These are phyloP conservation scores for Lepidocolaptes lacrymiger DNA, from an alignment of 2,797 vertebrate genomes.

Conservation along the genomic window DNA sequence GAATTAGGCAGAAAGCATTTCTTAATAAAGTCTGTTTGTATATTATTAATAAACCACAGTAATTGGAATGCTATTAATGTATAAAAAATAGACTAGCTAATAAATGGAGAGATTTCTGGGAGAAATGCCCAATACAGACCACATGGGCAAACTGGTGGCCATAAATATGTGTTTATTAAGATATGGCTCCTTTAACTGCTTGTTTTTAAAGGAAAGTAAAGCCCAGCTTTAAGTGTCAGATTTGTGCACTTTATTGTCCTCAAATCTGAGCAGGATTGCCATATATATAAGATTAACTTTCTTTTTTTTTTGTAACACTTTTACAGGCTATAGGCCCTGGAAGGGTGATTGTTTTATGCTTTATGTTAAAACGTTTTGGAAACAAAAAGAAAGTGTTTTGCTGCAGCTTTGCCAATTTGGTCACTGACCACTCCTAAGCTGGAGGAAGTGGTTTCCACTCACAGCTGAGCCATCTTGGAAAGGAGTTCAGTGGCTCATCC, in stretches of 20 bases:
- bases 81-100: neutral
- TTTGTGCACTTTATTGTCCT: neutral
- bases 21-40: neutral
- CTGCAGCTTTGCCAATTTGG: neutral
- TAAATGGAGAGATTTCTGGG: neutral
- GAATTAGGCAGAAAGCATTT: neutral
- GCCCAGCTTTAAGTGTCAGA: neutral
- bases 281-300: neutral
- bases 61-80: neutral
- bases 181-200: neutral
- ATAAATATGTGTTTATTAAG: neutral
- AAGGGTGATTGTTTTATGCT: neutral
- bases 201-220: neutral
- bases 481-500: neutral
- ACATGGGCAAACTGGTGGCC: neutral
- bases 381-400: neutral
- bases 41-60: neutral
- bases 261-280: neutral
- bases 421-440: neutral
- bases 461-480: constrained; percentile 40
- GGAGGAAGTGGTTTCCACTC: constrained; percentile 44
- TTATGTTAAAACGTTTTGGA: neutral
- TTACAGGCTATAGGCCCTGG: neutral
- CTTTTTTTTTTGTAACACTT: neutral
- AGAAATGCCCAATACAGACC: neutral